Base-by-base conservation (phyloP, 1,140 invertebrate genomes). In the Anoplophora glabripennis region DNA sequence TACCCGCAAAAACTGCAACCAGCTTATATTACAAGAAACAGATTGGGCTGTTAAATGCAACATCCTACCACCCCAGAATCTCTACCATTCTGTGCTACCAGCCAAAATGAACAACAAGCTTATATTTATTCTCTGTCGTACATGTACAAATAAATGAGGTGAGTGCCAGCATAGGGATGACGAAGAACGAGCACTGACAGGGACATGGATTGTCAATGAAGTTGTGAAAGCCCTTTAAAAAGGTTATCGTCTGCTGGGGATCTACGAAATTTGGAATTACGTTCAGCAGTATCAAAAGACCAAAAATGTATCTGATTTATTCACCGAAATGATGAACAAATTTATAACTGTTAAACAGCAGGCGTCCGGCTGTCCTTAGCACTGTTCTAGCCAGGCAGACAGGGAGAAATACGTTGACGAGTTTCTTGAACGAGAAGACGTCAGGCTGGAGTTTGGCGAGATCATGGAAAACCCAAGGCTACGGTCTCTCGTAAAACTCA, bases 211-310 rank as follows among this genome's bases (percentile, higher is more conserved):
- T 0, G 61, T 65, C 8, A 64, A 72, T 17, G 77, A 79, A 66
- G 10, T 79, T 4, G 17, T 52, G 28, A 69, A 73, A 54, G 76
- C 78, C 0, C 0, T 57, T 0, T 34, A 57, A 33, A 61, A 54
- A 48, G 48, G 48, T 0, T 63, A 65, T 40, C 57, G 56, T 53
- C 63, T 80, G 33, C 0, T 74, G 4, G 42, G 72, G 12, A 64
- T 77, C 17, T 66, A 59, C 37, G 74, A 79, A 64, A 68, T 78
- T 11, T 78, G 74, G 70, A 59, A 75, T 28, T 75, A 51, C 59
- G 0, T 58, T 35, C n/a, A n/a, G 42, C 45, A 68, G 17, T 68
- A 0, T 28, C 3, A 28, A 56, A 65, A 28, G 21, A 28, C 21
- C 2, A 28, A 2, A 2, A 28, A 37, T 5, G 38, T 15, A 63